phyloP scores from a whole-genome alignment of 2,888 invertebrate genomes.

The Pyrrhosoma nymphula region DNA sequence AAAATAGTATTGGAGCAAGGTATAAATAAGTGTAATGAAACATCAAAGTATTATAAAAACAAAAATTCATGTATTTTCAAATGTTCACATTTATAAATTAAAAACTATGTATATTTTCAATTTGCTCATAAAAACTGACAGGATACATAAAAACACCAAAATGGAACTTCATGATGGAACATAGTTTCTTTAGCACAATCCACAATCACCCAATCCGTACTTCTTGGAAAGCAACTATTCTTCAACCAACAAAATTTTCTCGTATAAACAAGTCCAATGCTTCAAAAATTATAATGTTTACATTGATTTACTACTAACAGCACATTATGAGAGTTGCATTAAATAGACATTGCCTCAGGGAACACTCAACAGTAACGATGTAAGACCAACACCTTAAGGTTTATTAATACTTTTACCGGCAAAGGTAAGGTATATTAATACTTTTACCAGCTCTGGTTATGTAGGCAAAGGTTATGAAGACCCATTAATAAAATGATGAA shows the following conservation, averaged over 20 bases:
- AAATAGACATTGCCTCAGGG: slow-evolving; percentile 21
- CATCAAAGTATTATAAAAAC: slow-evolving; percentile 28
- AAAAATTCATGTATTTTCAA: slow-evolving; percentile 68
- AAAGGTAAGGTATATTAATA: slow-evolving; percentile 51
- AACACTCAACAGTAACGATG: slow-evolving; percentile 47
- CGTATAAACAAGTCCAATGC: slow-evolving; percentile 43
- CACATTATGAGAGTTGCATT: slow-evolving; percentile 19
- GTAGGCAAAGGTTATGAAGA: slow-evolving; percentile 29
- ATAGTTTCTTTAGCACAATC: slow-evolving; percentile 54
- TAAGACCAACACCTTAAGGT: slow-evolving; percentile 58
- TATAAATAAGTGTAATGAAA: background rate
- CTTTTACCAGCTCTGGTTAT: slow-evolving; percentile 49
- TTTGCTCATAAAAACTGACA: slow-evolving; percentile 62
- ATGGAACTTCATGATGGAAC: slow-evolving; percentile 58
- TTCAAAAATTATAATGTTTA: background rate
- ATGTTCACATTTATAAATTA: slow-evolving; percentile 69
- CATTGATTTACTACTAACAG: slow-evolving; percentile 27
- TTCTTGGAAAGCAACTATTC: slow-evolving; percentile 30
- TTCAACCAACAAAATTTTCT: slow-evolving; percentile 13
- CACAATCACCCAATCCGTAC: slow-evolving; percentile 38
- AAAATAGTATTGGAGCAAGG: background rate
- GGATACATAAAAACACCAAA: slow-evolving; percentile 62
- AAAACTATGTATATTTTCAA: slow-evolving; percentile 65
- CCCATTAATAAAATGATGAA: slow-evolving; percentile 34
- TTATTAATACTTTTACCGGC: slow-evolving; percentile 44